phyloP scores from a whole-genome alignment of 2,113 vertebrate genomes.

The Aleadryas rufinucha region DNA sequence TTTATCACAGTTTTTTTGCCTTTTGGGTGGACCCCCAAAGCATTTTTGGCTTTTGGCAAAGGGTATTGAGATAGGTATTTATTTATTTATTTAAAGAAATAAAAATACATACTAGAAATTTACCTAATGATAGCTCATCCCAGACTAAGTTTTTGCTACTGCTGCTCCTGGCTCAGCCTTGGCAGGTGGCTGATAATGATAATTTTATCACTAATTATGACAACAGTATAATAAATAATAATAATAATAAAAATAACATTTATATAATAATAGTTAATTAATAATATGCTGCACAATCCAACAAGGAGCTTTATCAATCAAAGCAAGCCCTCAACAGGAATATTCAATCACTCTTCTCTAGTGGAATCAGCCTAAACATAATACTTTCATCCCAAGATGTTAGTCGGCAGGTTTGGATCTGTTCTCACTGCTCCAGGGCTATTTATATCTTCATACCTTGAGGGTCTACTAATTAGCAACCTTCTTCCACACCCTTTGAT shows the following conservation, averaged over 20 bases:
- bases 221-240: background rate
- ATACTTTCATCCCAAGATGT: background rate
- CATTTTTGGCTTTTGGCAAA: background rate
- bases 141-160: background rate
- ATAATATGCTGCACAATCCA: background rate
- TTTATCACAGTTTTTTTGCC: background rate
- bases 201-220: background rate
- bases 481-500: slow-evolving; percentile 34
- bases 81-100: background rate
- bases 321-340: slow-evolving; percentile 29
- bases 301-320: slow-evolving; percentile 35
- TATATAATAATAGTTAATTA: background rate
- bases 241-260: background rate
- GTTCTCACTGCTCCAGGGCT: background rate
- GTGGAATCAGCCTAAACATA: background rate
- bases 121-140: background rate
- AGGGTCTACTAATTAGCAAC: slow-evolving; percentile 26
- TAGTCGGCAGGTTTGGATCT: slow-evolving; percentile 21
- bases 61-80: background rate
- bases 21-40: background rate
- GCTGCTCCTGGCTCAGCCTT: background rate
- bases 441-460: slow-evolving; percentile 22
- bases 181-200: background rate
- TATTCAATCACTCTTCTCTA: slow-evolving; percentile 15
- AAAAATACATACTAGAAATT: background rate